Evolutionary conservation across 2,113 vertebrate species (phyloP).

Genomic region (Genyomyrus donnyi): DNA sequence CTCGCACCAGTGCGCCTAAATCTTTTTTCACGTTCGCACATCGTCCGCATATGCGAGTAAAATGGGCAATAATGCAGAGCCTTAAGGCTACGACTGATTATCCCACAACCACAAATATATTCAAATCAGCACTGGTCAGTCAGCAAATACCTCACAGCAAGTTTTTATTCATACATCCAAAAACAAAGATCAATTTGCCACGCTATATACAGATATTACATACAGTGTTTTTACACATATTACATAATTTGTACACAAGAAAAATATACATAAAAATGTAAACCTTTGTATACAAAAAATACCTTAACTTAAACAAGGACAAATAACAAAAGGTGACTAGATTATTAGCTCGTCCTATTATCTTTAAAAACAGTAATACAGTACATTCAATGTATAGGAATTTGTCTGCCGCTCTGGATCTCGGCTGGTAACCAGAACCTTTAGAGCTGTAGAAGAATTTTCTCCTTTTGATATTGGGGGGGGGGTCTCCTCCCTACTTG

Average conservation of each 20-base stretch:
- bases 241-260: conserved; percentile 87
- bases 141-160: conserved; percentile 74
- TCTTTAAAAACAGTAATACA: conserved; percentile 67
- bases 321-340: conserved; percentile 85
- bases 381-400: conserved; percentile 78
- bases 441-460: not conserved
- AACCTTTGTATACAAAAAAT: conserved; percentile 89
- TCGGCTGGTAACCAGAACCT: conserved; percentile 50
- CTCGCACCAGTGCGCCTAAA: no score
- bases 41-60: no score
- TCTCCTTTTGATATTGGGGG: not conserved
- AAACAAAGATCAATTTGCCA: conserved; percentile 79
- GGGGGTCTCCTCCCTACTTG: not conserved
- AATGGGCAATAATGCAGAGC: no score
- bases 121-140: not conserved
- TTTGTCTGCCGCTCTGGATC: conserved; percentile 48
- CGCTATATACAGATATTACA: conserved; percentile 92
- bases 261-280: conserved; percentile 95
- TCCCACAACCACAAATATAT: not conserved
- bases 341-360: conserved; percentile 68
- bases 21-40: no score
- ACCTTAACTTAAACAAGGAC: conserved; percentile 86
- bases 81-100: not conserved
- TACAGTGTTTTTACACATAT: conserved; percentile 89
- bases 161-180: conserved; percentile 91